Conservation (phyloP, 2,888 invertebrate genomes). For the Aleiodes testaceus region DNA sequence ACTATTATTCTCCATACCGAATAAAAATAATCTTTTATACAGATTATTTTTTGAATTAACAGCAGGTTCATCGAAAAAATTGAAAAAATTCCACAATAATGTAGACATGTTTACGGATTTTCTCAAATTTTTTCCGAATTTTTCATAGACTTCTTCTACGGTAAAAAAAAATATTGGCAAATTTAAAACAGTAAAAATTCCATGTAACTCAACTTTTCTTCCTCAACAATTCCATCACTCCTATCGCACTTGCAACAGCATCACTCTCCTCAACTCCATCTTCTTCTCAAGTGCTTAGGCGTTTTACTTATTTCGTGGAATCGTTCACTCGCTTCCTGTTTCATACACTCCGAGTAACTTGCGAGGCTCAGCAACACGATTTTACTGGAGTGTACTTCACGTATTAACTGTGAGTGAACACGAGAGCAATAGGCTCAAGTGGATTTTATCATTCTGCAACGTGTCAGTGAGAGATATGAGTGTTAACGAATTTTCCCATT, state of each 20-base stretch:
- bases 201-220: neutral
- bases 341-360: slow-evolving; percentile 31
- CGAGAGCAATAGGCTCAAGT: neutral
- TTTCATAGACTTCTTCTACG: no score
- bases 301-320: slow-evolving; percentile 54
- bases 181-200: neutral
- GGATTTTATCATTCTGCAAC: slow-evolving; percentile 11
- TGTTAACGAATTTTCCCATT: neutral
- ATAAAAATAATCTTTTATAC: no score
- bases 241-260: slow-evolving; percentile 9
- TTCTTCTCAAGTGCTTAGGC: slow-evolving; percentile 41
- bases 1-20: slow-evolving; percentile 1
- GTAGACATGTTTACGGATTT: no score
- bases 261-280: slow-evolving; percentile 15
- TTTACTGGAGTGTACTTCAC: slow-evolving; percentile 14
- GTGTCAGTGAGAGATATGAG: slow-evolving; percentile 25
- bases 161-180: neutral
- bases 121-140: no score
- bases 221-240: neutral
- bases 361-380: slow-evolving; percentile 6
- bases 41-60: no score
- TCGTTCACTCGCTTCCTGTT: slow-evolving; percentile 52
- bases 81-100: no score
- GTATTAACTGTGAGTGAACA: slow-evolving; percentile 14
- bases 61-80: no score